Evolutionary conservation across 2,888 invertebrate species (phyloP), one percentile per base, ranked within the genome.

Genomic region (Syritta pipiens): DNA sequence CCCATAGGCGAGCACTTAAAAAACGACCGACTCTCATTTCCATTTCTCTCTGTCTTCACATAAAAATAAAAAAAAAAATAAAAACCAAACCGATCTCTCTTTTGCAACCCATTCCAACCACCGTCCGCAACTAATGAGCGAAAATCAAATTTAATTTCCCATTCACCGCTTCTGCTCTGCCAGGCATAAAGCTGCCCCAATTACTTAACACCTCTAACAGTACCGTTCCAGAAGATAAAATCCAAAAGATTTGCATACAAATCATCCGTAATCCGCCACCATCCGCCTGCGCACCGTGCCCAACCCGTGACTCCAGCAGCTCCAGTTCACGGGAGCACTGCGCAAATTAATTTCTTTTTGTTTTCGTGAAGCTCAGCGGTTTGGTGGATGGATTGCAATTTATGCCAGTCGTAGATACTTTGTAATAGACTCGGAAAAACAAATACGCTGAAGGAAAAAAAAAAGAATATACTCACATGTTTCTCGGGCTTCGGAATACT

Each of bases 401-500:
- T 40, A 26, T 51, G 22, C n/a, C 49, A 17, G 17, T 48, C 19
- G 24, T 32, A 7, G 44, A 37, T 51, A 26, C 42, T 35, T 19
- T 17, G 51, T 51, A 51, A 76, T 59, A 63, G 71, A 57, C 62
- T 76, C 71, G 51, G 32, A 63, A 62, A 32, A 55, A 67, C 62
- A 48, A 28, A 67, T 62, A 48, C 35, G 75, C 28, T 35, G 35
- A 57, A 51, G 40, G 46, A 44, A 67, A 42, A 65, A 51, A 53
- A 20, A 4, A 20, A 30, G 14, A n/a, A 22, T 46, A 57, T 77
- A 87, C 89, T 89, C 84, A 89, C 89, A 85, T 88, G 89, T 83
- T 89, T 89, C 84, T 88, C 86, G 35, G 88, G 89, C 83, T 86
- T 86, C 72, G 87, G 84, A 84, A 88, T 86, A 83, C 87, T 84